Percentiles rank a stretch among this genome's conserved stretches.
phyloP scores from a whole-genome alignment of 2,797 vertebrate species.

The Bothrops alternatus region DNA sequence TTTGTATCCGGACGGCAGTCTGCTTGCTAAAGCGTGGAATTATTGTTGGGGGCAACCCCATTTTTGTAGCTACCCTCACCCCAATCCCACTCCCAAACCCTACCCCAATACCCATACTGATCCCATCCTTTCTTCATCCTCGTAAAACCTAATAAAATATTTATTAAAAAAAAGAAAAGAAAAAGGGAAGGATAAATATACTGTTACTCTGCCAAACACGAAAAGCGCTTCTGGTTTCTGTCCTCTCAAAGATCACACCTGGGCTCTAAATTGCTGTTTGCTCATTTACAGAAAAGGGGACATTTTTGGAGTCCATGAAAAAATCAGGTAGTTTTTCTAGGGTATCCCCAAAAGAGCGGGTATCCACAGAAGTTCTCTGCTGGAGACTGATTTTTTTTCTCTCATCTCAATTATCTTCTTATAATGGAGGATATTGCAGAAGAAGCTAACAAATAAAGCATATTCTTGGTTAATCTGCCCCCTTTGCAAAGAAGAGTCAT shows the following conservation, averaged over 20 bases:
- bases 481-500: fast-evolving
- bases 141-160: too few relatives aligned
- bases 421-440: neutral
- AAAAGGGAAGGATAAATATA: neutral
- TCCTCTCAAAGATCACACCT: neutral
- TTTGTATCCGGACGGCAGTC: too few relatives aligned
- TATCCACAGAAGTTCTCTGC: neutral
- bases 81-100: too few relatives aligned
- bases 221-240: neutral
- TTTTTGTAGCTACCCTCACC: too few relatives aligned
- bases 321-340: neutral
- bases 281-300: neutral
- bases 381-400: neutral
- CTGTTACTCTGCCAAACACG: neutral
- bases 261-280: neutral
- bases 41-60: too few relatives aligned
- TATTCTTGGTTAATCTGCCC: neutral
- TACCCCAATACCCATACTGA: too few relatives aligned
- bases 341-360: neutral
- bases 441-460: fast-evolving
- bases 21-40: too few relatives aligned
- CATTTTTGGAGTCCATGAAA: neutral
- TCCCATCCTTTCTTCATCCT: too few relatives aligned
- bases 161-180: too few relatives aligned
- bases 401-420: neutral